Base-by-base conservation (phyloP, 1,140 invertebrate species). In the Hypsibius dujardini region DNA sequence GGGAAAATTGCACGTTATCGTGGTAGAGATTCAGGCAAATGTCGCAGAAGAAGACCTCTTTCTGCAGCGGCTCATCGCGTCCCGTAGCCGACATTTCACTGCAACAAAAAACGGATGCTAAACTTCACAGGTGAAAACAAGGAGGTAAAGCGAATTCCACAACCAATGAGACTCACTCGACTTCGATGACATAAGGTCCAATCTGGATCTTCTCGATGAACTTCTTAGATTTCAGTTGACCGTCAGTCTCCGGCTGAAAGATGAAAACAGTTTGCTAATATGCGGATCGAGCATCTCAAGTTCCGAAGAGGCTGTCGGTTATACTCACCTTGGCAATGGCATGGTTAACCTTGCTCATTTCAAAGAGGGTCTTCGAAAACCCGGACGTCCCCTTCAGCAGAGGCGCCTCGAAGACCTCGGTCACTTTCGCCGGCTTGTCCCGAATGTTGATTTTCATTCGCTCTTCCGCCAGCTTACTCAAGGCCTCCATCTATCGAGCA, bases 1-100 rank as follows among this genome's bases (percentile, higher is more conserved):
- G 62, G 62, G 42, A 7, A 42, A 15, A 67, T 42, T 67, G 62
- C 3, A 42, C 45, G 12, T 67, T 67, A 7, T 67, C 62, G 42
- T 67, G 42, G 3, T 7, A 67, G 3, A 67, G 12, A 7, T 67
- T 42, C 62, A 67, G 42, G 45, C 62, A 67, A 7, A 67, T 42
- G 45, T 67, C 62, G 62, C 62, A 67, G 42, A 67, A 67, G 42
- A 15, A 67, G 62, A 67, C 62, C 42, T 67, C 12, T 42, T 12
- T 67, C 7, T 67, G 62, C 7, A 67, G 42, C 42, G 62, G 62
- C 62, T 67, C 62, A 42, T 67, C 62, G 7, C 62, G 62, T 7
- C 12, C 42, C 7, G 62, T 67, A 3, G 62, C 62, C 42, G 62
- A 67, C 62, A 45, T 67, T 42, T 67, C 62, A 42, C 62, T 67